Conservation (phyloP, 2,797 vertebrate species). For the Taeniopygia guttata region DNA sequence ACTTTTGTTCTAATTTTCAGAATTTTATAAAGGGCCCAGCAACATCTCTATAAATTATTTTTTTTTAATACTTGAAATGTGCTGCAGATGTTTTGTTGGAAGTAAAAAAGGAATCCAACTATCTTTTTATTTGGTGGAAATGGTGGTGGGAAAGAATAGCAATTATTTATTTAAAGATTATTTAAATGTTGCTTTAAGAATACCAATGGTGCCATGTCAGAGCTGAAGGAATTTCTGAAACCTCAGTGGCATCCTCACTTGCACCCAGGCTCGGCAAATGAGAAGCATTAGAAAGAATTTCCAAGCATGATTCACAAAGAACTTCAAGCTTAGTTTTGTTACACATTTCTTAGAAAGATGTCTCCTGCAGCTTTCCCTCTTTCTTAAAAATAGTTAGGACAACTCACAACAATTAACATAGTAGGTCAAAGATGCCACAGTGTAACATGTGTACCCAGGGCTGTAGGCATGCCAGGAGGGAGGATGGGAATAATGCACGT, state of each 20-base stretch:
- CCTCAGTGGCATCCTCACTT: background rate
- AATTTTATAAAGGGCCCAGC: background rate
- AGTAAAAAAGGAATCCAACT: background rate
- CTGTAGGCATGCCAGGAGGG: background rate
- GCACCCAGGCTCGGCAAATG: background rate
- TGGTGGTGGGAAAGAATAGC: background rate
- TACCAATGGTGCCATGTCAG: background rate
- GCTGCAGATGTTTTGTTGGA: background rate
- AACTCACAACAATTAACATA: background rate
- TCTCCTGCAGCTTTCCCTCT: background rate
- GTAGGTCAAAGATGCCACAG: background rate
- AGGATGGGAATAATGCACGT: background rate
- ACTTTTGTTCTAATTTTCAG: background rate
- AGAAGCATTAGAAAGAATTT: background rate
- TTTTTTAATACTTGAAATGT: background rate
- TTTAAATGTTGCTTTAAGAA: background rate
- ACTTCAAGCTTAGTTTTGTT: background rate
- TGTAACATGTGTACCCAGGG: background rate
- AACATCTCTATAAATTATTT: background rate
- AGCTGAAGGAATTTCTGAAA: background rate
- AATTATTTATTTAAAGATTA: background rate
- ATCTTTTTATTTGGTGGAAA: background rate
- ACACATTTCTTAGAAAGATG: background rate
- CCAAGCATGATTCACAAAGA: background rate
- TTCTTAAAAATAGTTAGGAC: background rate